phyloP scores from a whole-genome alignment of 2,888 invertebrate species.

The Sphaerophoria taeniata region DNA sequence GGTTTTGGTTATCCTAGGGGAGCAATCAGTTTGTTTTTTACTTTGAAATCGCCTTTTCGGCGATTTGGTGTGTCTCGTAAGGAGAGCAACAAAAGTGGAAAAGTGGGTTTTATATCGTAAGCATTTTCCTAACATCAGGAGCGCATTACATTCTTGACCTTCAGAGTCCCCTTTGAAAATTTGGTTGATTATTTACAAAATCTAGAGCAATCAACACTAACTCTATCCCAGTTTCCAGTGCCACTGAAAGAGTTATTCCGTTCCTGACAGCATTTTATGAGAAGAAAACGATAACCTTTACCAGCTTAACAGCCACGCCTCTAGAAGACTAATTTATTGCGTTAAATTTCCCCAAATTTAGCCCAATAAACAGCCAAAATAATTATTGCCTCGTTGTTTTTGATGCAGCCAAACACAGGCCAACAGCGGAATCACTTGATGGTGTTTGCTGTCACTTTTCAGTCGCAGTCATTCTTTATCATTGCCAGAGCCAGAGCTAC shows the following conservation, averaged over 20 bases:
- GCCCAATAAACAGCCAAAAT: conserved; percentile 65
- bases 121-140: neutral
- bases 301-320: conserved; percentile 52
- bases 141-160: too few species aligned
- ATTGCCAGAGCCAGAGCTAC: conserved; percentile 8
- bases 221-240: neutral
- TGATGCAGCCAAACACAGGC: too few species aligned
- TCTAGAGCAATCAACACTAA: neutral
- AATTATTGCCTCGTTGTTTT: conserved; percentile 33
- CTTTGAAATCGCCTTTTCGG: conserved; percentile 45
- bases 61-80: neutral
- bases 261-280: neutral
- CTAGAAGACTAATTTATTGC: conserved; percentile 65
- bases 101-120: conserved; percentile 34
- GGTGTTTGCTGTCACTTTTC: conserved; percentile 50
- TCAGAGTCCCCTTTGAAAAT: too few species aligned
- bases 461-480: neutral
- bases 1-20: conserved; percentile 20
- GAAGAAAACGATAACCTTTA: neutral
- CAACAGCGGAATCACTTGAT: conserved; percentile 34
- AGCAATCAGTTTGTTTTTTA: conserved; percentile 36
- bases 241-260: neutral
- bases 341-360: conserved; percentile 53
- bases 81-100: conserved; percentile 6
- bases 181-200: too few species aligned